phyloP scores from a whole-genome alignment of 2,113 vertebrate genomes.

The Pluvialis apricaria region DNA sequence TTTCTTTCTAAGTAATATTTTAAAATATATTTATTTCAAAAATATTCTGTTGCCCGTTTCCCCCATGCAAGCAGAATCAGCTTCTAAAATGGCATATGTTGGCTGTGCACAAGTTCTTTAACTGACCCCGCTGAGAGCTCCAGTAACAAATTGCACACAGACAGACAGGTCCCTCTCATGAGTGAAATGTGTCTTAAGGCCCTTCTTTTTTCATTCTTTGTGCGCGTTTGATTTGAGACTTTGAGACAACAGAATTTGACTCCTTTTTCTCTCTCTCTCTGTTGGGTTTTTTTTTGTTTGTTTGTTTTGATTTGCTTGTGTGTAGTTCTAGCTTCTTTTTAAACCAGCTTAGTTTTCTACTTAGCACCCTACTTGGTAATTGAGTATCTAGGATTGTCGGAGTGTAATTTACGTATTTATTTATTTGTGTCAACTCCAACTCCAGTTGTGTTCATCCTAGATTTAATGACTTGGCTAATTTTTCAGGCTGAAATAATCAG shows the following conservation, averaged over 20 bases:
- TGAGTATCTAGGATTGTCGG: background rate
- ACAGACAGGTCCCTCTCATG: background rate
- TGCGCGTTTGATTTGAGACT: background rate
- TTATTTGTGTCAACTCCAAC: background rate
- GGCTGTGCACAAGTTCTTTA: background rate
- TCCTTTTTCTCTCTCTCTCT: background rate
- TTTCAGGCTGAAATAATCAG: background rate
- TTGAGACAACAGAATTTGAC: background rate
- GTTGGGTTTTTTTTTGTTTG: fast-evolving
- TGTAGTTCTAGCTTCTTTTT: background rate
- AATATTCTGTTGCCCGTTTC: background rate
- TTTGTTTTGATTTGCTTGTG: background rate
- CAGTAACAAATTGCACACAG: background rate
- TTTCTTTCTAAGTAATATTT: background rate
- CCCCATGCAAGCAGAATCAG: background rate
- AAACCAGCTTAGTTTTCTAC: background rate
- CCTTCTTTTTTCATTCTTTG: background rate
- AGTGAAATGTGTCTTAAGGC: background rate
- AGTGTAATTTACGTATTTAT: background rate
- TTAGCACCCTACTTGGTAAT: background rate
- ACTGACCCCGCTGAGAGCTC: background rate
- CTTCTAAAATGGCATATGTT: background rate
- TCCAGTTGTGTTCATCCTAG: background rate
- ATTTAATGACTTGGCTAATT: background rate
- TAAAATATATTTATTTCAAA: background rate